These are phyloP conservation scores for Polyboroides typus DNA, from an alignment of 2,797 vertebrate species.

Conservation along the genomic window DNA sequence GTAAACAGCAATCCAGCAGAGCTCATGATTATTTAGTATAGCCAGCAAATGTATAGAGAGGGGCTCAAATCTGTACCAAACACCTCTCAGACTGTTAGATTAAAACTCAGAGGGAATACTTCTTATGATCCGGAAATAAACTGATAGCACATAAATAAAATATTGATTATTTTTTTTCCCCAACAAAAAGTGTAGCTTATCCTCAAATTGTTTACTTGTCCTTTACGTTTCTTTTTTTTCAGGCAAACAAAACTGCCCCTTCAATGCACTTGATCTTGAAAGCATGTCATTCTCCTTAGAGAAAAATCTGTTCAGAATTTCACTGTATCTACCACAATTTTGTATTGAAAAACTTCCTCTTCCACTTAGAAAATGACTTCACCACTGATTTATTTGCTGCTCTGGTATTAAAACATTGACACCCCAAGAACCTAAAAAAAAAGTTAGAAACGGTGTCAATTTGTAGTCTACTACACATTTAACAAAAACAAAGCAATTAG, in stretches of 20 bases:
- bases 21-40: constrained; percentile 72
- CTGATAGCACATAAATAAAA: constrained; percentile 84
- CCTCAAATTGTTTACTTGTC: constrained; percentile 86
- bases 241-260: constrained; percentile 97
- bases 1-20: constrained; percentile 77
- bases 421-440: constrained; percentile 93
- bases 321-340: constrained; percentile 86
- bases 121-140: constrained; percentile 77
- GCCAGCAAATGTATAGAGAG: constrained; percentile 70
- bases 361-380: constrained; percentile 89
- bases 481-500: constrained; percentile 54
- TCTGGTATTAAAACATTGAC: constrained; percentile 97
- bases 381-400: constrained; percentile 87
- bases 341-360: constrained; percentile 87
- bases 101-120: constrained; percentile 74
- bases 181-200: constrained; percentile 85
- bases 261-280: constrained; percentile 94
- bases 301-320: constrained; percentile 96
- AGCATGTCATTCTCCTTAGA: constrained; percentile 93
- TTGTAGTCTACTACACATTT: constrained; percentile 45
- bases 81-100: constrained; percentile 72
- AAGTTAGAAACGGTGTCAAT: constrained; percentile 69
- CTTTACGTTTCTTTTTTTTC: constrained; percentile 85
- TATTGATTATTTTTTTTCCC: constrained; percentile 68
- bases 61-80: constrained; percentile 74